Evolutionary conservation across 2,888 invertebrate species (phyloP), one percentile per base, ranked within the genome.

Genomic region (Eulithis testata): DNA sequence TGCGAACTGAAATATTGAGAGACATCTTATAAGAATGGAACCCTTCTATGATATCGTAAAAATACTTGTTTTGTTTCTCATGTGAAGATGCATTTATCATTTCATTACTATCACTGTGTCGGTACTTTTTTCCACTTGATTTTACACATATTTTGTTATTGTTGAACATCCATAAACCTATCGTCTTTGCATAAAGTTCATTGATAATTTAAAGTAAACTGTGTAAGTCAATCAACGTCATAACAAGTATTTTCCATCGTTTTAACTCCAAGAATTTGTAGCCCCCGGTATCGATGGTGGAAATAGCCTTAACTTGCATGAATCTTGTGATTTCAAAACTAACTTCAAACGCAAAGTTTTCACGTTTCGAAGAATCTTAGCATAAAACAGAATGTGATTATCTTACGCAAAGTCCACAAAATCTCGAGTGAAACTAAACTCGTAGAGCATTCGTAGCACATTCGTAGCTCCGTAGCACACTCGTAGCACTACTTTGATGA

Each of bases 401-500:
- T 27, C 1, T 51, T 36, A 31, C 31, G 11, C 14, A 54, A 53
- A 7, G 43, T 54, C 27, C 27, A 43, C 54, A 54, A 27, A 40
- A 9, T 9, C 9, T 40, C 2, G 27, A 43, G 6, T 40, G 6
- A 40, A 43, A 7, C 12, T 9, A 40, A 40, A 40, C 40, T 53
- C 37, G 37, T 43, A 54, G 43, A 43, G 31, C 36, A 12, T 52
- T 53, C 51, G 44, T 59, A 65, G 60, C 55, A 43, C 8, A 9
- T 9, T 9, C 21, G 49, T 21, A 49, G 21, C 36, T 47, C 9
- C 55, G 45, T 51, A 65, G 60, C 55, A 43, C 12, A 58, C 57
- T 27, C 57, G 60, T 65, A 57, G 57, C 55, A 45, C n/a, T 21
- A 43, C 56, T 52, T 52, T 57, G 60, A 12, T 47, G 63, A 47